These are phyloP conservation scores for Prionchulus punctatus DNA, from an alignment of 2,888 invertebrate species.

Conservation along the genomic window DNA sequence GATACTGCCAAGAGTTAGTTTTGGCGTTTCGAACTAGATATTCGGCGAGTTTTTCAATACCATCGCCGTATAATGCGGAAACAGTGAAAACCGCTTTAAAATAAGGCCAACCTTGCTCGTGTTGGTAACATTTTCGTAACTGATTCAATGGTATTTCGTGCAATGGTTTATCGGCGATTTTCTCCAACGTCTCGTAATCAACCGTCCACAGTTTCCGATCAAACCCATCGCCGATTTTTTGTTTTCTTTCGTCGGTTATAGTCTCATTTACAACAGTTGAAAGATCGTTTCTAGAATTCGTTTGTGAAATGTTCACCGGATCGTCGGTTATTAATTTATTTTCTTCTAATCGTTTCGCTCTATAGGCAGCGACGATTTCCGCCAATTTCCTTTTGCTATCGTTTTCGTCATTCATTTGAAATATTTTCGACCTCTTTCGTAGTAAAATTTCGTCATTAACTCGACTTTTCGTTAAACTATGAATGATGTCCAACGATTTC, in stretches of 20 bases:
- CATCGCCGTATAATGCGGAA: constrained; percentile 64
- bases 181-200: not conserved
- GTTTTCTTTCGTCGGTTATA: no score
- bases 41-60: constrained; percentile 52
- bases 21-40: constrained; percentile 8
- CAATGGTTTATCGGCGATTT: not conserved
- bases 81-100: constrained; percentile 78
- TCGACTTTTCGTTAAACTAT: not conserved
- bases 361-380: no score
- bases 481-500: constrained; percentile 1
- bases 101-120: constrained; percentile 47
- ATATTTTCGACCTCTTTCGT: no score
- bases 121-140: constrained; percentile 20
- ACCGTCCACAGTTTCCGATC: not conserved
- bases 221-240: no score
- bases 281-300: no score
- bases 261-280: no score
- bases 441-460: constrained; percentile 1
- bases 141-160: constrained; percentile 41
- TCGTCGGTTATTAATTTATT: no score
- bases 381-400: no score
- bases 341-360: no score
- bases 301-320: no score
- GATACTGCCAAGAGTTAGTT: constrained; percentile 48
- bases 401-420: no score